Evolutionary conservation across 2,888 invertebrate genomes (phyloP), one percentile per base, ranked within the genome.

Genomic region (Cantharis rustica): DNA sequence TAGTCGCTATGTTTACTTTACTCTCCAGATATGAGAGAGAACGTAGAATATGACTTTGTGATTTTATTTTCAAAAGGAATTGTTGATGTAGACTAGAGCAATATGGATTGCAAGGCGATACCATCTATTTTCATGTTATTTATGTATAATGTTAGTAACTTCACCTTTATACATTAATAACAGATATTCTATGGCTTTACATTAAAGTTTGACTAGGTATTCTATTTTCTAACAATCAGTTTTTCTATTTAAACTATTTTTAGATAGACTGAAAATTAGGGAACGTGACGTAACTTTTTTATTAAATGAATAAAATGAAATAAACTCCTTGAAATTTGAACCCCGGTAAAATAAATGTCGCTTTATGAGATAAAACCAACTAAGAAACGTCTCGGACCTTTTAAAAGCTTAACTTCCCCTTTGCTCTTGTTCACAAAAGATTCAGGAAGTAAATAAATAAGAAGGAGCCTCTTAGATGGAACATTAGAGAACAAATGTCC

Each of bases 401-500:
- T 62, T 73, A 73, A 74, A 74, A 74, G 69, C 77, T 75, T 72
- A 72, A 77, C 71, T 77, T 74, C 74, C 77, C 64, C 66, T 75
- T 75, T 69, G 47, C 64, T 61, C 17, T 61, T 17, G 23, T 31
- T 61, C 23, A 72, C 75, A 77, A 79, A 76, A 75, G 76, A 72
- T 73, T 66, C 73, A 73, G 75, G 75, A 77, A 79, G 77, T 77
- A 76, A 75, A 79, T 80, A 80, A 80, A 80, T 80, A 80, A 77
- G 79, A 73, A 73, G 73, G 66, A 23, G 64, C 70, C 74, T 79
- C 75, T 77, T 77, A 75, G 77, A 77, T 72, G 76, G 77, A 77
- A 81, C 81, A 80, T 81, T 81, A 81, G 78, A 78, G 80, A 81
- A 79, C 81, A 81, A 81, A 81, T 80, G 79, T 79, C 79, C 66